A percentile compares a stretch with the other conserved stretches of the same genome.
Conservation (phyloP, 2,797 vertebrate species). For the Mustela erminea region DNA sequence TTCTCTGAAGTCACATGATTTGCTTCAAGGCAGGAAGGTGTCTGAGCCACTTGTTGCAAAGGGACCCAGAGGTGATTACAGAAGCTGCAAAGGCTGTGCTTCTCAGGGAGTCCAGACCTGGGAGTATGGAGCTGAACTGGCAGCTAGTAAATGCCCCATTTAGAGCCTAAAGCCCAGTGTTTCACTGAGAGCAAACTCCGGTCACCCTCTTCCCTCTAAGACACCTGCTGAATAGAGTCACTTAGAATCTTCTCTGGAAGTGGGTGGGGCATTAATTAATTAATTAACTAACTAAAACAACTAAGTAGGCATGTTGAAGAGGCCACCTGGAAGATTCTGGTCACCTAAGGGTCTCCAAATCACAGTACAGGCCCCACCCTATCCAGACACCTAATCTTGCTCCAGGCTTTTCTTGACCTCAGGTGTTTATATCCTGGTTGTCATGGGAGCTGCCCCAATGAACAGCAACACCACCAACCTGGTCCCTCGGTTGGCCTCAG, state of each 20-base stretch:
- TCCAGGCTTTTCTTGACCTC: constrained; percentile 55
- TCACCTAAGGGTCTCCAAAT: constrained; percentile 56
- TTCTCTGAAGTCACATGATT: constrained; percentile 82
- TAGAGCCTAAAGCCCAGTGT: neutral
- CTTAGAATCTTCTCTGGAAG: constrained; percentile 40
- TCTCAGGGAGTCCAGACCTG: neutral
- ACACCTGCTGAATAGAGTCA: neutral
- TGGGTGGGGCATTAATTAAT: neutral
- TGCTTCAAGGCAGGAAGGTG: constrained; percentile 75
- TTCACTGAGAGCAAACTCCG: neutral
- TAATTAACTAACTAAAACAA: neutral
- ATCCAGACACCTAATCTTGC: constrained; percentile 65
- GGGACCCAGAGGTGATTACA: constrained; percentile 9
- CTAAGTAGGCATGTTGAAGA: neutral
- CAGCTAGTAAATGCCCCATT: neutral
- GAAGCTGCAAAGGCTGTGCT: neutral
- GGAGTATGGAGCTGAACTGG: neutral
- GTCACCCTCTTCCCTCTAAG: neutral
- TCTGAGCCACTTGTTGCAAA: constrained; percentile 70
- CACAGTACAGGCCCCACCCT: constrained; percentile 3
- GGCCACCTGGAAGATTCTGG: neutral
- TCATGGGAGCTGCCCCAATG: constrained; percentile 63
- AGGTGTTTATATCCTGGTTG: constrained; percentile 79
- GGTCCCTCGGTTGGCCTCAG: neutral
- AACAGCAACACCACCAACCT: constrained; percentile 48